phyloP scores from a whole-genome alignment of 2,888 invertebrate genomes.

The Lobophora halterata region DNA sequence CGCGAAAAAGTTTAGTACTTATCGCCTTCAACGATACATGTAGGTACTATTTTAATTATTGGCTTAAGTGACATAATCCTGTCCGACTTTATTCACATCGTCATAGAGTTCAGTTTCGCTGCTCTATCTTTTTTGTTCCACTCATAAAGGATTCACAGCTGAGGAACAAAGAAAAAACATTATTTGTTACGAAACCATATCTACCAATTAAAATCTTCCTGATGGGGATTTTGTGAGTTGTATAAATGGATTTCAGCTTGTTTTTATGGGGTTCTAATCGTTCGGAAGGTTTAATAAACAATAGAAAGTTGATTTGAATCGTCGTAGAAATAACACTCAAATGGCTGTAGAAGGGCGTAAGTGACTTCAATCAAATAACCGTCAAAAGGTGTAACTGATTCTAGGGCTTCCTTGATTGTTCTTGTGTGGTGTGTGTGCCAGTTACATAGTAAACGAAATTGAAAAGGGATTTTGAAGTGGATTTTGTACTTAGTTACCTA shows the following conservation, averaged over 20 bases:
- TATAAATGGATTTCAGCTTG: slow-evolving; percentile 14
- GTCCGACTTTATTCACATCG: slow-evolving; percentile 22
- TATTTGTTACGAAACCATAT: slow-evolving; percentile 11
- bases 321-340: slow-evolving; percentile 13
- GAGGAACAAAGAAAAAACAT: slow-evolving; percentile 12
- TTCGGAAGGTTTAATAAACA: slow-evolving; percentile 22
- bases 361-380: too few species aligned
- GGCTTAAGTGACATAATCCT: slow-evolving; percentile 38
- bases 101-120: slow-evolving; percentile 7
- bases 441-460: too few species aligned
- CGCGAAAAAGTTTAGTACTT: slow-evolving; percentile 75
- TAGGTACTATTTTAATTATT: slow-evolving; percentile 65
- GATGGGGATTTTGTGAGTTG: slow-evolving; percentile 10
- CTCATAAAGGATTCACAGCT: slow-evolving; percentile 2
- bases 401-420: too few species aligned
- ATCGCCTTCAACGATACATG: slow-evolving; percentile 59
- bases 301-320: slow-evolving; percentile 21
- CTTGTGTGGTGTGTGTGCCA: too few species aligned
- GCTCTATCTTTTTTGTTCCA: neutral
- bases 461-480: too few species aligned
- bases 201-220: slow-evolving; percentile 8
- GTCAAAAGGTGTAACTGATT: too few species aligned
- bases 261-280: slow-evolving; percentile 24
- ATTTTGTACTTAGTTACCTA: too few species aligned
- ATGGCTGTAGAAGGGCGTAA: neutral